These are phyloP conservation scores for Erinaceus europaeus DNA, from an alignment of 2,113 vertebrate species.

Conservation along the genomic window DNA sequence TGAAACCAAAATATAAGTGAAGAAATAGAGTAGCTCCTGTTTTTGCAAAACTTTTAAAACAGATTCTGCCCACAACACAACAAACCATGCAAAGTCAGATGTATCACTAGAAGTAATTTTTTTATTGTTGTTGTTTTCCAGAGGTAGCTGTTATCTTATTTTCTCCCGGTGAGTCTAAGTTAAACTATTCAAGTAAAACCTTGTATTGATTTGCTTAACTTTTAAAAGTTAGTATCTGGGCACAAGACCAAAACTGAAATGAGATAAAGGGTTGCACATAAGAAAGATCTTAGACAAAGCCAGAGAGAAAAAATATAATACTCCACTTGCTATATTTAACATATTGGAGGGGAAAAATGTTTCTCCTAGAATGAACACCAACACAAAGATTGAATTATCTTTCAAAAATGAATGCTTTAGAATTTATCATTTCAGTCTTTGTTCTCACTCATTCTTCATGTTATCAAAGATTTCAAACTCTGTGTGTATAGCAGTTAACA, in stretches of 20 bases:
- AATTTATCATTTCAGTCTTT: background rate
- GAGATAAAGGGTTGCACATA: background rate
- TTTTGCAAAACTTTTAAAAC: background rate
- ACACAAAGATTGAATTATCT: background rate
- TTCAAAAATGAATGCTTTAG: background rate
- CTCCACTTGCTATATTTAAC: background rate
- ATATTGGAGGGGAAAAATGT: background rate
- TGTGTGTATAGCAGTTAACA: background rate
- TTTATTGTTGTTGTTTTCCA: too few species aligned
- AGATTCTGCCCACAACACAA: background rate
- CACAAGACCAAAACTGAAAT: conserved; percentile 37
- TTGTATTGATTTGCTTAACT: conserved; percentile 56
- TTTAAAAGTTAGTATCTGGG: conserved; percentile 35
- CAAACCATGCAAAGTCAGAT: background rate
- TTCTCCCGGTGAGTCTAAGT: background rate
- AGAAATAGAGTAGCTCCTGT: background rate
- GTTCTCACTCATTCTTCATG: background rate
- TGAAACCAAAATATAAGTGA: background rate
- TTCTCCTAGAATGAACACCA: background rate
- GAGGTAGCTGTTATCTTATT: background rate
- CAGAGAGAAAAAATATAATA: background rate
- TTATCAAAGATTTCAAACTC: background rate
- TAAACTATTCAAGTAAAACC: background rate
- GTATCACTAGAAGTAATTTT: background rate
- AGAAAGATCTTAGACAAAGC: conserved; percentile 30